Percentiles rank a stretch among this genome's conserved stretches.
Conservation (phyloP, 2,113 vertebrate species). For the Ifrita kowaldi region DNA sequence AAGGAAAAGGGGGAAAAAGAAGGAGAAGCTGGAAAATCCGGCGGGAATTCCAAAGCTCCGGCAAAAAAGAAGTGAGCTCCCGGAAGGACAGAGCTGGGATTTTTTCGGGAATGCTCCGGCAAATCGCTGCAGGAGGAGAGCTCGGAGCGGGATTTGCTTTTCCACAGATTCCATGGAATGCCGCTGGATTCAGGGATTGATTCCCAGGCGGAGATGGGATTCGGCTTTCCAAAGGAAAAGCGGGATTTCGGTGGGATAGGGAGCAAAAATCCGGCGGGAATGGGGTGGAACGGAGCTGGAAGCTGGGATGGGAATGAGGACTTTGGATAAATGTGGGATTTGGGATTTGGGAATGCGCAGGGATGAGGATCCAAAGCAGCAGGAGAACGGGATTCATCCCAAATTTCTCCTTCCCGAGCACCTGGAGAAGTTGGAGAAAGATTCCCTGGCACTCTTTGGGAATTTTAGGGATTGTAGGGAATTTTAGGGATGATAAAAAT, state of each 20-base stretch:
- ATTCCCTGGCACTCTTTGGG: accelerated
- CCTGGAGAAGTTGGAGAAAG: neutral
- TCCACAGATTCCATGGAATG: neutral
- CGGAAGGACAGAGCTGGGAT: neutral
- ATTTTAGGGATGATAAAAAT: neutral
- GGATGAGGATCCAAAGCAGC: neutral
- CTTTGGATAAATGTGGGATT: neutral
- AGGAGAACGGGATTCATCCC: neutral
- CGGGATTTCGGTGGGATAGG: neutral
- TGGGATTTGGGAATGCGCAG: too few species aligned
- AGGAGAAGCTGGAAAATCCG: neutral
- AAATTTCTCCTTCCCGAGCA: neutral
- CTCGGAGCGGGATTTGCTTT: neutral
- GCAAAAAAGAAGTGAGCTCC: conserved; percentile 54
- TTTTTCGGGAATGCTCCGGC: accelerated
- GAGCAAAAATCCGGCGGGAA: neutral
- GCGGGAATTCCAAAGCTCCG: conserved; percentile 25
- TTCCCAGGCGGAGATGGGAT: neutral
- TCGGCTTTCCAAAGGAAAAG: neutral
- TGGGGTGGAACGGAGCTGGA: accelerated
- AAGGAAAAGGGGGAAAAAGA: neutral
- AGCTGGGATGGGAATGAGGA: neutral
- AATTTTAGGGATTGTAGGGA: neutral
- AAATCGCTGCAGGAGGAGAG: neutral
- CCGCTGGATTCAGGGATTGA: neutral